Conservation (phyloP, 1,140 invertebrate genomes). For the Drosophila bocqueti region DNA sequence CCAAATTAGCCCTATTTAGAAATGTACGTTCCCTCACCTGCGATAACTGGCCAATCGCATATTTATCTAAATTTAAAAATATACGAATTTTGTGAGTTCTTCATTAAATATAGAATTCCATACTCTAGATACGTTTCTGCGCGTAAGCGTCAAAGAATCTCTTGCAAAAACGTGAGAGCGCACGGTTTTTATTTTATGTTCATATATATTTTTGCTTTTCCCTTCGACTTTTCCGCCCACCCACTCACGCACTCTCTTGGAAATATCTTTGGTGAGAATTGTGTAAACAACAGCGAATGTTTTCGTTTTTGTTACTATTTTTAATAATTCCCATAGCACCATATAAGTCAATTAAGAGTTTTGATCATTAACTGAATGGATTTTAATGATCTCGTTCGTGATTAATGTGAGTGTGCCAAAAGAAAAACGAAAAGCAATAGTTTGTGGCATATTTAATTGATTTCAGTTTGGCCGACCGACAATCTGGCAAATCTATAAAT, state of each 20-base stretch:
- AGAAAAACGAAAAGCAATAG: slow-evolving; percentile 19
- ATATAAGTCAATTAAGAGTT: slow-evolving; percentile 51
- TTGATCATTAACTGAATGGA: slow-evolving; percentile 36
- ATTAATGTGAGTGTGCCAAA: slow-evolving; percentile 37
- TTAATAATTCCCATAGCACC: slow-evolving; percentile 29
- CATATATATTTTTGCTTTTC: slow-evolving; percentile 39
- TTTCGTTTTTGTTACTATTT: slow-evolving; percentile 57
- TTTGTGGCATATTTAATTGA: slow-evolving; percentile 36
- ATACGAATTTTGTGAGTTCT: slow-evolving; percentile 26
- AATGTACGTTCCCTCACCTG: slow-evolving; percentile 46
- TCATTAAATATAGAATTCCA: slow-evolving; percentile 73
- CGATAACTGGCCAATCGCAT: slow-evolving; percentile 54
- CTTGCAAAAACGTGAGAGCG: slow-evolving; percentile 77
- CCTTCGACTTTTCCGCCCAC: slow-evolving; percentile 43
- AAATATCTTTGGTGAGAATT: slow-evolving; percentile 9
- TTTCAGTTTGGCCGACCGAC: slow-evolving; percentile 21
- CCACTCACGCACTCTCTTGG: slow-evolving; percentile 28
- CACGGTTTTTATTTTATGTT: slow-evolving; percentile 47
- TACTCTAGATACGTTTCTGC: slow-evolving; percentile 58
- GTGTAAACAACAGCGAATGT: slow-evolving; percentile 70
- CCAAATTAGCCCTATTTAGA: slow-evolving; percentile 6
- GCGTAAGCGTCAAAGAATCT: slow-evolving; percentile 72
- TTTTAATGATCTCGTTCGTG: slow-evolving; percentile 40
- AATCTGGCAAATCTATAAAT: slow-evolving; percentile 55
- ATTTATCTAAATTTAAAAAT: slow-evolving; percentile 48